phyloP scores from a whole-genome alignment of 2,797 vertebrate species.

The Helicolenus hilgendorfi region DNA sequence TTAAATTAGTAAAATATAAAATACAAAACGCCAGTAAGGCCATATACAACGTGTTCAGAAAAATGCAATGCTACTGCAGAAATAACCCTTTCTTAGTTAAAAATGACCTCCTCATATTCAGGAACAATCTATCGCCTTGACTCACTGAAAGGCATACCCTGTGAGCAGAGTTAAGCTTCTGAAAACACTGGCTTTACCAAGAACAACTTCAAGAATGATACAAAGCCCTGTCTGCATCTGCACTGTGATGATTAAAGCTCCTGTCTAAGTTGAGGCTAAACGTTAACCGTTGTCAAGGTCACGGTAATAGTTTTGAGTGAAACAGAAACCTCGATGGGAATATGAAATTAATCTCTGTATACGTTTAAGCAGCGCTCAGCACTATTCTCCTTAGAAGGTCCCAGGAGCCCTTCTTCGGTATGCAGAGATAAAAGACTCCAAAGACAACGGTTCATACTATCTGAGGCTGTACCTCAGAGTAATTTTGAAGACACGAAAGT shows the following conservation, averaged over 20 bases:
- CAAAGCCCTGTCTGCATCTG: constrained; percentile 62
- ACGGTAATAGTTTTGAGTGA: constrained; percentile 71
- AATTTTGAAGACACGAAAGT: constrained; percentile 54
- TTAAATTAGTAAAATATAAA: neutral
- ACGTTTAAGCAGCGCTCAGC: constrained; percentile 76
- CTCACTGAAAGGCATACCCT: constrained; percentile 27
- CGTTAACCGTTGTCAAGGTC: constrained; percentile 79
- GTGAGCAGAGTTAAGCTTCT: constrained; percentile 50
- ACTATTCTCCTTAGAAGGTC: constrained; percentile 71
- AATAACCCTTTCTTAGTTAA: neutral
- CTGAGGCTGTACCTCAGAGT: constrained; percentile 59
- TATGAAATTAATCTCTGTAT: constrained; percentile 82
- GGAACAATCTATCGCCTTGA: constrained; percentile 27
- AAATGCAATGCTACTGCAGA: neutral
- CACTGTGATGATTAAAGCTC: constrained; percentile 74
- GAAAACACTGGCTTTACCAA: constrained; percentile 40
- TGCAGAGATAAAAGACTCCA: constrained; percentile 76
- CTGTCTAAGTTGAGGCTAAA: constrained; percentile 67
- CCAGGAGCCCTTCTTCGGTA: constrained; percentile 53
- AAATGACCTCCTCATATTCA: constrained; percentile 16
- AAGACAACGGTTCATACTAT: constrained; percentile 70
- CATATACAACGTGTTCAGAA: neutral
- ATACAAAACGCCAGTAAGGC: neutral
- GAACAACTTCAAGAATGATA: constrained; percentile 55
- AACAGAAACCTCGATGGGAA: constrained; percentile 77